Evolutionary conservation across 1,140 invertebrate genomes (phyloP), one percentile per base, ranked within the genome.

Genomic region (Macrocentrus cingulum): DNA sequence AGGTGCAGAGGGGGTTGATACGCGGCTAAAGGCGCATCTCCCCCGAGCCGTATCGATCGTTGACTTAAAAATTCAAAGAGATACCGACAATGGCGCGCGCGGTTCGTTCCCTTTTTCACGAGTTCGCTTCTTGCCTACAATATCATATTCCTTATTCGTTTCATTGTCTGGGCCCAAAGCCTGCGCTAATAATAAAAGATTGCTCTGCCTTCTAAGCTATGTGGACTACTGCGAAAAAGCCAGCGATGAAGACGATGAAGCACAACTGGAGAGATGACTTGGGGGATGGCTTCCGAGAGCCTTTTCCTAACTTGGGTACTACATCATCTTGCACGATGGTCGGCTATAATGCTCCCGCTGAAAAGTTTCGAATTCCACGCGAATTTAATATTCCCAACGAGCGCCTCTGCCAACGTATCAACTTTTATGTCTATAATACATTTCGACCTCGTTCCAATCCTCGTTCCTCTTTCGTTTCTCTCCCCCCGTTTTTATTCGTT

Each of bases 51-150:
- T 78, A 79, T 79, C 74, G 76, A 77, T 79, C 76, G 75, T 71
- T 76, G 78, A 80, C 78, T 80, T 80, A 78, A 80, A 80, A 80
- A 80, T 79, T 80, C 77, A 80, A 80, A 80, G 77, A 78, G 76
- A n/a, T n/a, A 79, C 78, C 78, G 77, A 80, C 78, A 79, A 80
- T 79, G 77, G 77, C 75, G 77, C 75, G 29, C n/a, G n/a, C n/a
- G n/a, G n/a, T n/a, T 50, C 25, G 32, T 78, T 77, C 70, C 72
- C 76, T 67, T 60, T 66, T 64, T 73, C 63, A 29, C 46, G 25
- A 48, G 23, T 9, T 15, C 4, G 34, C 11, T 29, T 69, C 65
- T 70, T 65, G 66, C 68, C 70, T 77, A 77, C 76, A 77, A 79
- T 80, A 79, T 79, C 75, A 79, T 79, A 79, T 80, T 80, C 77